These are phyloP conservation scores for Rhynchophorus ferrugineus DNA, from an alignment of 1,140 invertebrate genomes.

Conservation along the genomic window DNA sequence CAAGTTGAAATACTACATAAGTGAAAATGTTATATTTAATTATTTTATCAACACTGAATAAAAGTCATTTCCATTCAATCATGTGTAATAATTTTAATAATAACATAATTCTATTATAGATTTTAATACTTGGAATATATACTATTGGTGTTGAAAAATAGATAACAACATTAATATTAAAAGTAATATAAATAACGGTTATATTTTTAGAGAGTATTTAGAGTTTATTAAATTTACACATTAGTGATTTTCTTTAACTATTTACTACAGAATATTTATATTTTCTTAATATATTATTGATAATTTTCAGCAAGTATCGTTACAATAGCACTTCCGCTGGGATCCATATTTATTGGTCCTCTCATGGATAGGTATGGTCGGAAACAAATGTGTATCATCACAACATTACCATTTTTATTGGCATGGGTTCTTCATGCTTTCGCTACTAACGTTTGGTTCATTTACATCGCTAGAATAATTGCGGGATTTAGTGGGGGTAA, in stretches of 20 bases:
- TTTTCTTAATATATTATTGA: not conserved
- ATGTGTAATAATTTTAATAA: no score
- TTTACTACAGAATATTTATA: not conserved
- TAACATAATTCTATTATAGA: no score
- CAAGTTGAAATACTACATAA: no score
- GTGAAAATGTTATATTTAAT: no score
- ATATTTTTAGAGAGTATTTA: no score
- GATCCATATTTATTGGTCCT: conserved; percentile 46
- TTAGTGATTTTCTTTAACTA: not conserved
- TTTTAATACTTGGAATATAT: no score
- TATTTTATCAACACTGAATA: no score
- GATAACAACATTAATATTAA: no score
- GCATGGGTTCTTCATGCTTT: conserved; percentile 51
- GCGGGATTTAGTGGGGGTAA: conserved; percentile 45
- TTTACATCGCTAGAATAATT: conserved; percentile 46
- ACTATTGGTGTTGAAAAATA: no score
- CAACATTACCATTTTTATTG: conserved; percentile 47
- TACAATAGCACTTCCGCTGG: conserved; percentile 47
- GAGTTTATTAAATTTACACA: no score
- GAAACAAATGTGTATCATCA: conserved; percentile 47
- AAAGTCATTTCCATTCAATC: no score
- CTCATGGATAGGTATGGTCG: conserved; percentile 60
- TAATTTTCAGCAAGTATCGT: conserved; percentile 48
- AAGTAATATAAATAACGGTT: no score
- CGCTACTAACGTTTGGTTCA: conserved; percentile 38